These are phyloP conservation scores for Redunca redunca DNA, from an alignment of 2,113 vertebrate genomes.

Conservation along the genomic window DNA sequence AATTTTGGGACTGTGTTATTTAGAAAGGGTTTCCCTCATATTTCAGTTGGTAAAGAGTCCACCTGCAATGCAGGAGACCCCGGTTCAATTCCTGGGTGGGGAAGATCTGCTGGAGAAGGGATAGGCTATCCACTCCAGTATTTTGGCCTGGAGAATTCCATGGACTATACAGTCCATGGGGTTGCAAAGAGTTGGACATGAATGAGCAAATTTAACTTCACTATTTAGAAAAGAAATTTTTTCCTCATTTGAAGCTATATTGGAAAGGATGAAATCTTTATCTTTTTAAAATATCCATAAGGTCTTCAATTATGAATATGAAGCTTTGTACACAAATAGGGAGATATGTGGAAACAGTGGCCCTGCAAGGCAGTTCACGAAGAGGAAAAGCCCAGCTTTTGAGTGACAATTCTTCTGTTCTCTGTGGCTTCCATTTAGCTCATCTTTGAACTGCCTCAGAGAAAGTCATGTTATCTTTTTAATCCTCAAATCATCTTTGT, in stretches of 20 bases:
- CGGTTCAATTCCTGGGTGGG: rapidly evolving
- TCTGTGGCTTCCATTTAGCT: background rate
- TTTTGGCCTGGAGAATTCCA: background rate
- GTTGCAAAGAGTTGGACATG: background rate
- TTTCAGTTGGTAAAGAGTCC: background rate
- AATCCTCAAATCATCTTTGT: background rate
- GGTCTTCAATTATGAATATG: background rate
- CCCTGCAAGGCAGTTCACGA: background rate
- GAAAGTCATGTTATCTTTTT: background rate
- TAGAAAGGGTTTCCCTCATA: background rate
- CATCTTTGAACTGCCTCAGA: background rate
- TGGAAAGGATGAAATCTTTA: background rate
- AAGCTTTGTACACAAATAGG: background rate
- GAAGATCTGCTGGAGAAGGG: background rate
- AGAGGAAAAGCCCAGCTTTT: background rate
- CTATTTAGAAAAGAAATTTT: background rate
- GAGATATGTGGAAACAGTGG: background rate
- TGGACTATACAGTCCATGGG: background rate
- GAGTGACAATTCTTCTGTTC: background rate
- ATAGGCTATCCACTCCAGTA: background rate
- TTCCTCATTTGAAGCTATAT: background rate
- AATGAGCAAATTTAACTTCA: background rate
- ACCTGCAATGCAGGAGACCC: background rate
- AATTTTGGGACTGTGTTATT: background rate
- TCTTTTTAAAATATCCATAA: background rate